A percentile compares a stretch with the other conserved stretches of the same genome.
phyloP scores from a whole-genome alignment of 2,797 vertebrate species.

The Channa striata region DNA sequence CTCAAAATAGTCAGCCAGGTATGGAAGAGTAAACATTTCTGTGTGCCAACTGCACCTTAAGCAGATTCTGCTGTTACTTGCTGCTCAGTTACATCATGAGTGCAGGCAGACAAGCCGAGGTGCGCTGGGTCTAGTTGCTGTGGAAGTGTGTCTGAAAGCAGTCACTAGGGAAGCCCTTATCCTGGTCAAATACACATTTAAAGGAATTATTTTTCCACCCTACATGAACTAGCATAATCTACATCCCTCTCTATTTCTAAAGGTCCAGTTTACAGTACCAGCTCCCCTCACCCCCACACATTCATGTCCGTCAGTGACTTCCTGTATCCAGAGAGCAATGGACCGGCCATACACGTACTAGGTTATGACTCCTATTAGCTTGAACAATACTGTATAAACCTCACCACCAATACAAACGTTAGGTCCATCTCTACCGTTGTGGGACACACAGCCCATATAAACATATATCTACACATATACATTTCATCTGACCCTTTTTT shows the following conservation, averaged over 20 bases:
- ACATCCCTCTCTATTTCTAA: constrained; percentile 61
- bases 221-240: constrained; percentile 47
- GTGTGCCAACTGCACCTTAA: constrained; percentile 39
- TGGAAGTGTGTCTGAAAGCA: constrained; percentile 72
- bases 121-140: constrained; percentile 50
- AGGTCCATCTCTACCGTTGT: constrained; percentile 79
- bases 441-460: constrained; percentile 76
- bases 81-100: constrained; percentile 47
- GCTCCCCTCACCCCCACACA: constrained; percentile 59
- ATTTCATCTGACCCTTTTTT: constrained; percentile 67
- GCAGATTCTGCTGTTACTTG: constrained; percentile 49
- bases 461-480: constrained; percentile 82
- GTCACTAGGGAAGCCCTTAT: constrained; percentile 73
- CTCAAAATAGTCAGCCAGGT: constrained; percentile 43
- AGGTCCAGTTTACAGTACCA: constrained; percentile 69
- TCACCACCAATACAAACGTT: constrained; percentile 79
- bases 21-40: constrained; percentile 62
- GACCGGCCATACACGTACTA: constrained; percentile 52
- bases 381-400: constrained; percentile 58
- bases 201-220: constrained; percentile 44
- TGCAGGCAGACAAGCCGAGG: constrained; percentile 49
- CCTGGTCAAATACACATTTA: constrained; percentile 58
- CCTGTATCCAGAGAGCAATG: constrained; percentile 56
- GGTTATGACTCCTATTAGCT: constrained; percentile 61
- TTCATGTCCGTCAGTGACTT: constrained; percentile 67